Conservation (phyloP, 2,113 vertebrate genomes). For the Microtus ochrogaster region DNA sequence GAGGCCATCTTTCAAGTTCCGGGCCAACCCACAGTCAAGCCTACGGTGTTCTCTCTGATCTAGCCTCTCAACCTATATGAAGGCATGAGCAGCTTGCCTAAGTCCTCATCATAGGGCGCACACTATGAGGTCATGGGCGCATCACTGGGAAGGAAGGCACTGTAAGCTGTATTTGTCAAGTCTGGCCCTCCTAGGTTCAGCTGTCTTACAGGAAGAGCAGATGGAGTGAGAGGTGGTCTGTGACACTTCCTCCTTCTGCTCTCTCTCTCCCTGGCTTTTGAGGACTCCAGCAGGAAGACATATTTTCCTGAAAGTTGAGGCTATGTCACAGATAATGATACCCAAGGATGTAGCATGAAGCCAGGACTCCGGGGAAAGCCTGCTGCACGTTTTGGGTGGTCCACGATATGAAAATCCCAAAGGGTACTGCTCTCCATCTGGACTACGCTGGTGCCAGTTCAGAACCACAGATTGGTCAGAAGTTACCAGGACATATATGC, state of each 20-base stretch:
- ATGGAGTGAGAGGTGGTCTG: not conserved
- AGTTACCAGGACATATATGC: not conserved
- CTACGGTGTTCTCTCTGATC: not conserved
- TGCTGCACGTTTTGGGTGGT: fast-evolving
- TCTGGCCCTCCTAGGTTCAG: not conserved
- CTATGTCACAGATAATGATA: not conserved
- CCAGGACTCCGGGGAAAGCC: not conserved
- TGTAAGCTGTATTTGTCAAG: not conserved
- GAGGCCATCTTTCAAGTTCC: not conserved
- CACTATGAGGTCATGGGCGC: not conserved
- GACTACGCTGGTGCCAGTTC: not conserved
- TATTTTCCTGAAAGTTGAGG: not conserved
- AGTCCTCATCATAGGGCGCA: not conserved
- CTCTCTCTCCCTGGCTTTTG: not conserved
- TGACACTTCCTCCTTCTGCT: not conserved
- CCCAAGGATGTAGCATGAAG: not conserved
- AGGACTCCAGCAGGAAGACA: not conserved
- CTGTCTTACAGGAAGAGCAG: not conserved
- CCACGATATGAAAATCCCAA: not conserved
- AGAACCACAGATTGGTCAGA: not conserved
- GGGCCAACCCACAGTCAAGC: not conserved
- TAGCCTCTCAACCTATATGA: not conserved
- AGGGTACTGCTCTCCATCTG: not conserved
- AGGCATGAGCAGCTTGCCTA: fast-evolving
- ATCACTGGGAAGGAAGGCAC: not conserved